A percentile compares a stretch with the other conserved stretches of the same genome.
Evolutionary conservation across 1,140 invertebrate genomes (phyloP).

Genomic region (Stratiolaelaps scimitus): DNA sequence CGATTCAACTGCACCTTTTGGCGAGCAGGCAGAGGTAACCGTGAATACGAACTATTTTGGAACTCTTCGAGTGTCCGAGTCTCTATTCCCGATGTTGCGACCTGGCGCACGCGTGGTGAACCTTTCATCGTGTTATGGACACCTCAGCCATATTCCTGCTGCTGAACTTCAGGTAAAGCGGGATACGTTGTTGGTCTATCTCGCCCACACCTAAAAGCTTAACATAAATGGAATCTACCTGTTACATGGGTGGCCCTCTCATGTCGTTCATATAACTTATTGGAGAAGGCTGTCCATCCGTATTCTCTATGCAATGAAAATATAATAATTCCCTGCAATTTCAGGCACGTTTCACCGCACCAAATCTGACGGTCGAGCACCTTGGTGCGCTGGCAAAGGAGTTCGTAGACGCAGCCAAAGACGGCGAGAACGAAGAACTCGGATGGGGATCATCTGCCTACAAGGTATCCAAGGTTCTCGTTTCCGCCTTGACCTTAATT

Average conservation of each 20-base stretch:
- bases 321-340: constrained; percentile 31
- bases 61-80: constrained; percentile 50
- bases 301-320: too few species aligned
- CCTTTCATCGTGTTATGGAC: constrained; percentile 54
- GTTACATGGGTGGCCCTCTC: too few species aligned
- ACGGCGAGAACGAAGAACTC: constrained; percentile 43
- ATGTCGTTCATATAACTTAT: too few species aligned
- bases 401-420: constrained; percentile 51
- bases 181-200: too few species aligned
- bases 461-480: constrained; percentile 53
- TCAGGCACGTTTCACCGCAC: constrained; percentile 42
- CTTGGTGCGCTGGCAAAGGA: constrained; percentile 50
- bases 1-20: constrained; percentile 50
- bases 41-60: constrained; percentile 56
- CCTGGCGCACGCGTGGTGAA: constrained; percentile 58
- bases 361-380: constrained; percentile 47
- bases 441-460: constrained; percentile 54
- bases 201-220: constrained; percentile 43
- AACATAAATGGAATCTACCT: too few species aligned
- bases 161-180: constrained; percentile 45
- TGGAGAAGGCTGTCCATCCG: too few species aligned
- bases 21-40: constrained; percentile 56
- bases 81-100: constrained; percentile 54
- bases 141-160: constrained; percentile 31
- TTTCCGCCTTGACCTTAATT: constrained; percentile 50